Base-by-base conservation (phyloP, 2,888 invertebrate genomes). In the Diaperis boleti region DNA sequence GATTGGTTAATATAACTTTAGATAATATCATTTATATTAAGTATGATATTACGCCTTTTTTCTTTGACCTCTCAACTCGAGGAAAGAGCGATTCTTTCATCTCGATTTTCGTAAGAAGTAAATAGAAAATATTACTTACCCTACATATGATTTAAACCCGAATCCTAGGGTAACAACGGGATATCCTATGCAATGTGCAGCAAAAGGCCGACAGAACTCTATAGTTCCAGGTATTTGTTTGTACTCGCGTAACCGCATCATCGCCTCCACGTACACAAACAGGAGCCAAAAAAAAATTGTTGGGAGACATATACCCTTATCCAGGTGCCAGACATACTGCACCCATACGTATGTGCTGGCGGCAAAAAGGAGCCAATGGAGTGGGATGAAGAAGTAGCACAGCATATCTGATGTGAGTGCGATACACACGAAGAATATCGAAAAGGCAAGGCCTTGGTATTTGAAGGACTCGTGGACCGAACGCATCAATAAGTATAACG, bases 261-360 rank as follows among this genome's bases (percentile, higher is more conserved):
- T 91, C 69, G 94, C 95, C 85, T 98, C 98, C 78, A 96, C 88
- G 84, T 96, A 98, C 79, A 97, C 92, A 84, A 96, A 93, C 76
- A 95, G 84, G 83, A 94, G 88, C 94, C 97, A 98, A 74, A 98
- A 85, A 76, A 93, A 91, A 76, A 96, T 91, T 70, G 97, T 97
- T 59, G 96, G 96, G 81, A 96, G 86, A 85, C 96, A 97, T 74
- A 97, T 89, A 76, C 97, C 76, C 72, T 84, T 81, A 92, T 96
- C 96, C 87, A 96, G 95, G 83, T 95, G 95, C 96, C 96, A 98
- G 70, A 97, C 94, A 82, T 95, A 96, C 83, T 98, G 97, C 78
- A 98, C 94, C 97, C 97, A 98, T 69, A 98, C 97, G 83, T 98
- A 98, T 78, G 97, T 97, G 84, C 96, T 96, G 77, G 98, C 98